Percentiles rank a stretch among this genome's conserved stretches.
These are phyloP conservation scores for Dolichomitus sp. DNA, from an alignment of 2,888 invertebrate genomes.

Conservation along the genomic window DNA sequence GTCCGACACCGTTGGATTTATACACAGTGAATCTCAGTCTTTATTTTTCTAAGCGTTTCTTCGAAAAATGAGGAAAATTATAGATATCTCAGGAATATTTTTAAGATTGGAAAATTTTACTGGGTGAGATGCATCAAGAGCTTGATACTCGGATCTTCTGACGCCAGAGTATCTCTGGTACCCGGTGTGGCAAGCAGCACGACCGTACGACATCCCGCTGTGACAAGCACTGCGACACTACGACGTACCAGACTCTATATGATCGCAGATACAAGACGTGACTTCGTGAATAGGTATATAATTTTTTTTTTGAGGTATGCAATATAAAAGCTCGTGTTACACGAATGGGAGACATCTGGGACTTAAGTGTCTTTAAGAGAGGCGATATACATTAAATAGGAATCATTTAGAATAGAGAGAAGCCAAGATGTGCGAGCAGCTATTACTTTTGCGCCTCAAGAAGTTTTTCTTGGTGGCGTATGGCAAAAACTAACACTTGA, in stretches of 20 bases:
- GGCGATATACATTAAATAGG: not conserved
- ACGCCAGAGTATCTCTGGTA: constrained; percentile 28
- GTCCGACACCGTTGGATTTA: not conserved
- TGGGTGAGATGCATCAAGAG: constrained; percentile 8
- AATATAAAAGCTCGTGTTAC: constrained; percentile 49
- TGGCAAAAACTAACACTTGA: too few relatives aligned
- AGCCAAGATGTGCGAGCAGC: not conserved
- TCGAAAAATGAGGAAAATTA: constrained; percentile 43
- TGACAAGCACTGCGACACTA: constrained; percentile 51
- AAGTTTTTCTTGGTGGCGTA: too few relatives aligned
- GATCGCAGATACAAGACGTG: constrained; percentile 43
- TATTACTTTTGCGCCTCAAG: not conserved
- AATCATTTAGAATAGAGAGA: not conserved
- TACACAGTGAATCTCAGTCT: not conserved
- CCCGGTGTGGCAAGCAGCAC: constrained; percentile 31
- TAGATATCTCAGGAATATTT: constrained; percentile 15
- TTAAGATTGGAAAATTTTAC: constrained; percentile 12
- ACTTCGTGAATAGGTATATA: constrained; percentile 61
- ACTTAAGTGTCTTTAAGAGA: not conserved
- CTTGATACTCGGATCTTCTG: constrained; percentile 39
- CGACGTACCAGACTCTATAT: constrained; percentile 23
- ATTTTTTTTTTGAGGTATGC: constrained; percentile 38
- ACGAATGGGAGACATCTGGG: constrained; percentile 14
- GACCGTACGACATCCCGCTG: constrained; percentile 60
- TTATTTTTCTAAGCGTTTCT: constrained; percentile 9